Evolutionary conservation across 2,113 vertebrate genomes (phyloP), one percentile per base, ranked within the genome.

Genomic region (Carlito syrichta): DNA sequence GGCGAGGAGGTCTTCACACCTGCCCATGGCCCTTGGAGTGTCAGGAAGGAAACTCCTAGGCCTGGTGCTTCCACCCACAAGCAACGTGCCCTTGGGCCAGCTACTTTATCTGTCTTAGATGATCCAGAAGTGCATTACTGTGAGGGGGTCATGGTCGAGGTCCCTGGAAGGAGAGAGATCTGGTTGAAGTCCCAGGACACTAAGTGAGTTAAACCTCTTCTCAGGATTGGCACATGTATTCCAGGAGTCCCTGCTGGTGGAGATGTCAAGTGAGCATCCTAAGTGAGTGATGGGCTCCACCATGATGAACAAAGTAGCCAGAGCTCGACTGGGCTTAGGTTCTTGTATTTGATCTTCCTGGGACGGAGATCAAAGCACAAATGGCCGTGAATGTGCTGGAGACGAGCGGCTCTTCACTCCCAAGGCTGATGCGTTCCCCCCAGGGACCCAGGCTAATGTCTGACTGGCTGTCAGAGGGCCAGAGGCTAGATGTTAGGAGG

Each of bases 241-340:
- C 7, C 25, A 25, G 16, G 58, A 93, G 19, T 40, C 23, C 62
- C 19, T 56, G 20, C 11, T 38, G 40, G 16, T 22, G 22, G 22
- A 38, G 45, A 22, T 74, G 79, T 23, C 38, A 95, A 79, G 60
- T 6, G 27, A 56, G 43, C n/a, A 8, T 13, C n/a, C 35, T 62
- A 60, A 95, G 76, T 89, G 73, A 89, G 62, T 90, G 11, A 79
- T 63, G 83, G 91, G 40, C 40, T 48, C 38, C n/a, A n/a, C 94
- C 2, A 0, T 25, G 32, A 38, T 3, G 30, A 52, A 23, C 9
- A 32, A 48, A 32, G 35, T 14, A 45, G 12, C 6, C 27, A 10
- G 77, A 35, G 30, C 77, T 58, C 38, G 40, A 35, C 7, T 74
- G 27, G 19, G 16, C 6, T 76, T 40, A 50, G 0, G 23, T 54